Evolutionary conservation across 2,113 vertebrate species (phyloP), one percentile per base, ranked within the genome.

Genomic region (Channa maculata): DNA sequence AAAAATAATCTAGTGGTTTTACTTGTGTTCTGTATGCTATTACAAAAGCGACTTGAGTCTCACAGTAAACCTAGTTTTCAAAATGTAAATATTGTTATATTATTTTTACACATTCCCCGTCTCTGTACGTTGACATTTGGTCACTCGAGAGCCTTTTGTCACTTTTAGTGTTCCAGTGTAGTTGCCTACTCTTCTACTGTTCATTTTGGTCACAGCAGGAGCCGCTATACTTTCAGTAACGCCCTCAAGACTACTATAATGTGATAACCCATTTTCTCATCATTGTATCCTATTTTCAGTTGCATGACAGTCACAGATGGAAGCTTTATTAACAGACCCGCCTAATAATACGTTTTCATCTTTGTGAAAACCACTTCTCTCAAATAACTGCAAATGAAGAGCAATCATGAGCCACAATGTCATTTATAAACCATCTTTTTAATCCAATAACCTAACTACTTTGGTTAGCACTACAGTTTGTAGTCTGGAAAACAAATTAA

Each of bases 201-300:
- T 13, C 3, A 37, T 52, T 48, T 5, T 41, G 36, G 43, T 65
- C 52, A 13, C 66, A 67, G 77, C 59, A 24, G 6, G n/a, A 49
- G 51, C 65, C 76, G 55, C 60, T 59, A 0, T 15, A 3, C 37
- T 66, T 62, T 66, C 43, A 69, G 24, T 77, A 72, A 49, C 53
- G 57, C 62, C 43, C 10, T 54, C 36, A 38, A 43, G 6, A 62
- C 3, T 67, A 33, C n/a, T 39, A 36, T 4, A 57, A 43, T 14
- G 13, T 60, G 36, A 48, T 37, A 37, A 7, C 36, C 45, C 6
- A 3, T 48, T 57, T 11, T 66, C 62, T 53, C 61, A 48, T 34
- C 8, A 6, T 38, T 36, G 24, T 61, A 15, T 37, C 43, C 14
- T 50, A 11, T 39, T 66, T 59, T 52, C 5, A 3, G n/a, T 36